phyloP scores from a whole-genome alignment of 2,113 vertebrate genomes.

The Lophochroa leadbeateri region DNA sequence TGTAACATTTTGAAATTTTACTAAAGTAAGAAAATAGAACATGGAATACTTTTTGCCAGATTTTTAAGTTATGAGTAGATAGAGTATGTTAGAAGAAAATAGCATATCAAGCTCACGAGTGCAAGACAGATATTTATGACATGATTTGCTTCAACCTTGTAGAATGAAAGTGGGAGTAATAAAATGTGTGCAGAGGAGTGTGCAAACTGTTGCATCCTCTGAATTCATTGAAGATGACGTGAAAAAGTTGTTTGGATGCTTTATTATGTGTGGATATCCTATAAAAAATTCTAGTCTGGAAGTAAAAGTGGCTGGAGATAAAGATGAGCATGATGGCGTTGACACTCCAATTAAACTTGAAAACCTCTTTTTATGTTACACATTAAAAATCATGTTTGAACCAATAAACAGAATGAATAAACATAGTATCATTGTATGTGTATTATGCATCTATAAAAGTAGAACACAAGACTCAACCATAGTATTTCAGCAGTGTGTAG shows the following conservation, averaged over 20 bases:
- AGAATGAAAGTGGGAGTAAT: slow-evolving; percentile 52
- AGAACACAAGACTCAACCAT: not conserved
- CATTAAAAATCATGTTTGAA: slow-evolving; percentile 50
- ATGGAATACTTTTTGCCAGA: not conserved
- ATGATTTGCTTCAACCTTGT: slow-evolving; percentile 26
- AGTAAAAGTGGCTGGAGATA: slow-evolving; percentile 38
- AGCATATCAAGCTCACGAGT: slow-evolving; percentile 22
- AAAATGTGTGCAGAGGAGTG: slow-evolving; percentile 46
- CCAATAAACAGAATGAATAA: slow-evolving; percentile 53
- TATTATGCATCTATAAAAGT: not conserved
- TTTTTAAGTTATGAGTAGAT: slow-evolving; percentile 37
- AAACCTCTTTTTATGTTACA: slow-evolving; percentile 59
- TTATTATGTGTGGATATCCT: slow-evolving; percentile 65
- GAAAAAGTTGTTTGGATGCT: slow-evolving; percentile 74
- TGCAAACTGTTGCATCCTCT: slow-evolving; percentile 65
- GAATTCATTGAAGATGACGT: slow-evolving; percentile 70
- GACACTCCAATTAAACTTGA: slow-evolving; percentile 64
- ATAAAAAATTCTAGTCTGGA: slow-evolving; percentile 49
- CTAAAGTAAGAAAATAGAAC: slow-evolving; percentile 18
- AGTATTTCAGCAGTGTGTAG: not conserved
- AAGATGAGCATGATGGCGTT: slow-evolving; percentile 32
- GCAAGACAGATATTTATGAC: slow-evolving; percentile 60
- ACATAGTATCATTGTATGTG: not conserved
- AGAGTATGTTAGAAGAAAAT: slow-evolving; percentile 29
- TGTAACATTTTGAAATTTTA: slow-evolving; percentile 9